phyloP scores from a whole-genome alignment of 2,888 invertebrate species.

The Andrena trimmerana region DNA sequence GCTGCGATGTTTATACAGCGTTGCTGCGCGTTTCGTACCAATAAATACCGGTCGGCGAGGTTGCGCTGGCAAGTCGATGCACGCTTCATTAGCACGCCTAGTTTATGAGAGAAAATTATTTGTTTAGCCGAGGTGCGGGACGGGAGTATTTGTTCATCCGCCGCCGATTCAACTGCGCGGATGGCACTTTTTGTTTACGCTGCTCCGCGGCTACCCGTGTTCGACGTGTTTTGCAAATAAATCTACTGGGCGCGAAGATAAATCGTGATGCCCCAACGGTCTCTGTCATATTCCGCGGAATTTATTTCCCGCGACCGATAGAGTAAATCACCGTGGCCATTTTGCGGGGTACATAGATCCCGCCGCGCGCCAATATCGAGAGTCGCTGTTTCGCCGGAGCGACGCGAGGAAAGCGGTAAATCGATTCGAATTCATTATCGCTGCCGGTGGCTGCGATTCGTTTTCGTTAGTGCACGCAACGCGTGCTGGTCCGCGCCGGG shows the following conservation, averaged over 20 bases:
- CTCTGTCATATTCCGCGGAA: background rate
- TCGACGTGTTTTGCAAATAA: constrained; percentile 23
- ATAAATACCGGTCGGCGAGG: background rate
- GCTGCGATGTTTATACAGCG: background rate
- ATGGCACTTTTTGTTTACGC: background rate
- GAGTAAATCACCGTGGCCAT: constrained; percentile 21
- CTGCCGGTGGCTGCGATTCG: constrained; percentile 17
- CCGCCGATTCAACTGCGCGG: constrained; percentile 15
- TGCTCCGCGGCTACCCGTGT: background rate
- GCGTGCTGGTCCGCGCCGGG: background rate
- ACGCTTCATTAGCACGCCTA: background rate
- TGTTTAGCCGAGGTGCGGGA: constrained; percentile 5
- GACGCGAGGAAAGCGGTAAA: background rate
- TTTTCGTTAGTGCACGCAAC: constrained; percentile 26
- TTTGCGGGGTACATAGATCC: background rate
- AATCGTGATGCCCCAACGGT: constrained; percentile 13
- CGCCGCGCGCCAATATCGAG: constrained; percentile 4
- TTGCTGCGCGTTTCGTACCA: background rate
- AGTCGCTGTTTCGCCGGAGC: background rate
- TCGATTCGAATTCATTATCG: constrained; percentile 31
- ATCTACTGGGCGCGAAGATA: constrained; percentile 26
- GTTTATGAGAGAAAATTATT: constrained; percentile 36
- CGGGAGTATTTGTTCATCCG: constrained; percentile 27
- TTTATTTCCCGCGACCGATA: background rate
- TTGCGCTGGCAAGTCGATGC: background rate